Evolutionary conservation across 2,113 vertebrate genomes (phyloP).

Genomic region (Atractosteus spatula): DNA sequence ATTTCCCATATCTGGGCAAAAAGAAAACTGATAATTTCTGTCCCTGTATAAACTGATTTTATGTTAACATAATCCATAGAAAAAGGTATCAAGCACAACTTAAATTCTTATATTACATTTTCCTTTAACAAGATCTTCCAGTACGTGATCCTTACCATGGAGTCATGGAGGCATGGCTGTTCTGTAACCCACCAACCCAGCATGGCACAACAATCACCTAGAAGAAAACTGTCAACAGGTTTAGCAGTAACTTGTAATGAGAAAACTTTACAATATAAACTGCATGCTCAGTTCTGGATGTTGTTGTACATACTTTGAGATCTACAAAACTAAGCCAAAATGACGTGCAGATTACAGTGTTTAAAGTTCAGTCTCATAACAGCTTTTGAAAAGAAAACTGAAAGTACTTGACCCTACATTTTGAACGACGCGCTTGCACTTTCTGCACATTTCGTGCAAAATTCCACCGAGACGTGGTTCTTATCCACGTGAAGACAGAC

Average conservation of each 20-base stretch:
- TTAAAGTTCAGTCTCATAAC: constrained; percentile 58
- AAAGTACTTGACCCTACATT: constrained; percentile 97
- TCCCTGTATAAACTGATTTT: constrained; percentile 22
- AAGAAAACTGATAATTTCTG: constrained; percentile 25
- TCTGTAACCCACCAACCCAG: constrained; percentile 91
- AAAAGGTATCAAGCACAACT: constrained; percentile 26
- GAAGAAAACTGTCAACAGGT: constrained; percentile 99
- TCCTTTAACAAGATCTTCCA: constrained; percentile 41
- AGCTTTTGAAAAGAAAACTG: constrained; percentile 54
- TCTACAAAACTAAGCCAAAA: constrained; percentile 9
- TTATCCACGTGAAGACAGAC: constrained; percentile 94
- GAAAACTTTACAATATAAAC: constrained; percentile 35
- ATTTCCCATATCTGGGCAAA: background rate
- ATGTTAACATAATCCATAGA: constrained; percentile 25
- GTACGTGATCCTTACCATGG: constrained; percentile 95
- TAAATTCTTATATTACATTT: constrained; percentile 28
- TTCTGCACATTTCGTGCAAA: constrained; percentile 90
- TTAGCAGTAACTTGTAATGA: constrained; percentile 95
- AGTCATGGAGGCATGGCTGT: constrained; percentile 84
- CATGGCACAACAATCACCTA: constrained; percentile 96
- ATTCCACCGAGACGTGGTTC: constrained; percentile 95
- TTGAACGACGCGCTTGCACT: constrained; percentile 81
- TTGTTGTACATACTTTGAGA: constrained; percentile 9
- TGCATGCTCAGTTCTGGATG: background rate
- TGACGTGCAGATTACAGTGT: constrained; percentile 31